Evolutionary conservation across 2,113 vertebrate genomes (phyloP).

Genomic region (Rhinoptilus africanus): DNA sequence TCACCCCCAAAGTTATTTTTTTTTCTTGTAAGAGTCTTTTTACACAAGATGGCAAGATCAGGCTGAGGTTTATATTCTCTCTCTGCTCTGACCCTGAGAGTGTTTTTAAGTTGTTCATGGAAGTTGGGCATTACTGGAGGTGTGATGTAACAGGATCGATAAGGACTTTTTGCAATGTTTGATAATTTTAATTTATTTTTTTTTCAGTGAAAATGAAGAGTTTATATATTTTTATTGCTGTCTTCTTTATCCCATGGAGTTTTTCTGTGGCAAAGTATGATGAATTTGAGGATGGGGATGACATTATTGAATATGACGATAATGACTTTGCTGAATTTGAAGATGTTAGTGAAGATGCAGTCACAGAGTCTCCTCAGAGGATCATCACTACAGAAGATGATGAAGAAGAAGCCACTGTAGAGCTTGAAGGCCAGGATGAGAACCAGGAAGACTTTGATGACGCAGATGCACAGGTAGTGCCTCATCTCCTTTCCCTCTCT

Average conservation of each 20-base stretch:
- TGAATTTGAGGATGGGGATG: constrained; percentile 94
- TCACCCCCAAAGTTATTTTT: background rate
- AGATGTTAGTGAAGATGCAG: constrained; percentile 84
- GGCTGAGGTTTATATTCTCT: background rate
- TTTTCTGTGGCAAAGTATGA: constrained; percentile 81
- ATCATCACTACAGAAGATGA: constrained; percentile 78
- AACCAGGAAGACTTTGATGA: constrained; percentile 93
- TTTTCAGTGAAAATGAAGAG: constrained; percentile 70
- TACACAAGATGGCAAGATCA: background rate
- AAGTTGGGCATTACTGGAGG: background rate
- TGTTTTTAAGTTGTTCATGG: background rate
- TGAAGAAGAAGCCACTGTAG: constrained; percentile 91
- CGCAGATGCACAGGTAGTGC: constrained; percentile 81
- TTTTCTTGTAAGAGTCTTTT: background rate
- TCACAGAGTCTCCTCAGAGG: constrained; percentile 78
- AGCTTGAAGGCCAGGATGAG: constrained; percentile 88
- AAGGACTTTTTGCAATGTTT: background rate
- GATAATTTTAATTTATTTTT: background rate
- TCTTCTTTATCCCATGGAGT: constrained; percentile 60
- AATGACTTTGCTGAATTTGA: constrained; percentile 99
- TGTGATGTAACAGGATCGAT: background rate
- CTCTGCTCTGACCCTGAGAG: background rate
- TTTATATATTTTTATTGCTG: constrained; percentile 37
- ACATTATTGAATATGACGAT: constrained; percentile 93
- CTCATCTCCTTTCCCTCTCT: background rate